Evolutionary conservation across 2,113 vertebrate species (phyloP).

Genomic region (Mungos mungo): DNA sequence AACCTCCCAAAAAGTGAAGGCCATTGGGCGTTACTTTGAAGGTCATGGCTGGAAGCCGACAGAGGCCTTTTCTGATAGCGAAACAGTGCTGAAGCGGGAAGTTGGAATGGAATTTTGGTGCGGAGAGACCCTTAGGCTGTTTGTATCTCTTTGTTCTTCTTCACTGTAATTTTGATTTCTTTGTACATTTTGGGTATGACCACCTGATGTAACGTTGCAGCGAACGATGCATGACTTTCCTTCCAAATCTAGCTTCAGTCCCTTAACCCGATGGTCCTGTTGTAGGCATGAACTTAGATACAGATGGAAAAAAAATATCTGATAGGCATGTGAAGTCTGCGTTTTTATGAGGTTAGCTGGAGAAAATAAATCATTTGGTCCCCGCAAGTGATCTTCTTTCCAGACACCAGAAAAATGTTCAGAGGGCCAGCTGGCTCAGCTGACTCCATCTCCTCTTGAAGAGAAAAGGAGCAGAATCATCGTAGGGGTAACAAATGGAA

Average conservation of each 20-base stretch:
- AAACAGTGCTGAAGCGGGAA: neutral
- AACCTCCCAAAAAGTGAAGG: neutral
- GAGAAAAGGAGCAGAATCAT: constrained; percentile 9
- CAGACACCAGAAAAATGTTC: constrained; percentile 47
- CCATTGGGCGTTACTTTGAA: neutral
- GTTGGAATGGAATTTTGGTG: neutral
- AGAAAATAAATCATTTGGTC: constrained; percentile 53
- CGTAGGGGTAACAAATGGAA: neutral
- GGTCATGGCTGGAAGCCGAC: neutral
- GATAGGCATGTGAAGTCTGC: neutral
- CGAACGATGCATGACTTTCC: neutral
- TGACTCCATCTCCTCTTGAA: neutral
- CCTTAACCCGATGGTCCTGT: neutral
- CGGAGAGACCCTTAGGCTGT: neutral
- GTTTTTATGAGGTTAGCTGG: constrained; percentile 57
- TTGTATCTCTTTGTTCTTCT: neutral
- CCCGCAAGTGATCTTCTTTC: constrained; percentile 52
- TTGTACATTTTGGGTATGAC: neutral
- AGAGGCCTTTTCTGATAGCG: neutral
- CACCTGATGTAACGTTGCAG: neutral
- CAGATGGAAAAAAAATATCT: neutral
- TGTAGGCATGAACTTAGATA: neutral
- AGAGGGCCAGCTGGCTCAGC: constrained; percentile 33
- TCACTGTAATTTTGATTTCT: constrained; percentile 5
- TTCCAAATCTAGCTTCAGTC: neutral